Percentiles rank a stretch among this genome's conserved stretches.
Conservation (phyloP, 2,797 vertebrate species). For the Tapirus indicus region DNA sequence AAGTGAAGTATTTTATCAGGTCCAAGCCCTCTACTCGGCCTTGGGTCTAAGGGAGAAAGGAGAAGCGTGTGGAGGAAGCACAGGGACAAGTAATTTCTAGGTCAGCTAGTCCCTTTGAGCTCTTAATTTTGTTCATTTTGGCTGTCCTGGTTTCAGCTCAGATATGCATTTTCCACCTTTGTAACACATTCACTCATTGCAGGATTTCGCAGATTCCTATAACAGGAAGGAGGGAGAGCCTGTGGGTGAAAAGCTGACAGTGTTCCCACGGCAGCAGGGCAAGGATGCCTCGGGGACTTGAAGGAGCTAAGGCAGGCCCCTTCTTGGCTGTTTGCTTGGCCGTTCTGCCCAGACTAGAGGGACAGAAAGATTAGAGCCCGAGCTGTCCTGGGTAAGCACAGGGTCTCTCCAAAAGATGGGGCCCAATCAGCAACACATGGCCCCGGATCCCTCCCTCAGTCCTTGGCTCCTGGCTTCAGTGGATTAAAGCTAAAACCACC, state of each 20-base stretch:
- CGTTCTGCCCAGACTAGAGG: neutral
- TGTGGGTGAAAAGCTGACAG: neutral
- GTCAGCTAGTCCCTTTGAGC: conserved; percentile 52
- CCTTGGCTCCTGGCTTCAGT: neutral
- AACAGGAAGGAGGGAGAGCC: neutral
- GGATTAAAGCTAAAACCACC: neutral
- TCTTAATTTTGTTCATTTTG: neutral
- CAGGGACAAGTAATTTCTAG: neutral
- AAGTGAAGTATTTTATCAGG: neutral
- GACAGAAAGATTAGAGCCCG: neutral
- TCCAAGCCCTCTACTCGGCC: neutral
- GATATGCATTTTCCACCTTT: neutral
- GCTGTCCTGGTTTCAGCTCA: conserved; percentile 56
- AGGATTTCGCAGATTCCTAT: neutral
- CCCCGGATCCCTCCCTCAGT: neutral
- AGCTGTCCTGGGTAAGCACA: neutral
- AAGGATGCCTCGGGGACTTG: neutral
- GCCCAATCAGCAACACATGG: too few relatives aligned
- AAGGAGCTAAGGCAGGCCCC: neutral
- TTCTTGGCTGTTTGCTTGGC: neutral
- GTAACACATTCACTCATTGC: neutral
- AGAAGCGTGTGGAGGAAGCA: neutral
- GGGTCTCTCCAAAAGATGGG: neutral
- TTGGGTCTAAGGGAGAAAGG: neutral
- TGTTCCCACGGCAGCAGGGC: neutral